phyloP scores from a whole-genome alignment of 2,797 vertebrate species.

The Anabacerthia variegaticeps region DNA sequence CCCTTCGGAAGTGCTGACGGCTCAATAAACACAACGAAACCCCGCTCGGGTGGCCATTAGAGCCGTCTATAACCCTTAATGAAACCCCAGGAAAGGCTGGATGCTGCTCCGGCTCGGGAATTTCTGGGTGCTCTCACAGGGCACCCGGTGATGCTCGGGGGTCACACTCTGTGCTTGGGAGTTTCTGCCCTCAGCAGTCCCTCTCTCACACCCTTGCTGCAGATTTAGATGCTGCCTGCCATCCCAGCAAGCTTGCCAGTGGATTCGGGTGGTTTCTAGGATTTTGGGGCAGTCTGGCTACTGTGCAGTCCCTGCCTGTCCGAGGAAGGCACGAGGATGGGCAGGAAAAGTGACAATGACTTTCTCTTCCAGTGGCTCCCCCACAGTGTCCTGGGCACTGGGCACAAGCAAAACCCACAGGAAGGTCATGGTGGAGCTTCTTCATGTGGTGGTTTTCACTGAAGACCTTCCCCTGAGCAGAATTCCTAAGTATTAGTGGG shows the following conservation, averaged over 20 bases:
- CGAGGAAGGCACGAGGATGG: background rate
- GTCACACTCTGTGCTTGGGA: rapidly evolving
- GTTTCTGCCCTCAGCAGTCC: rapidly evolving
- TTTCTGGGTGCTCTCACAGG: background rate
- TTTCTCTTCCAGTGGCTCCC: background rate
- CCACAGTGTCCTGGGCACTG: rapidly evolving
- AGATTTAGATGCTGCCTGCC: background rate
- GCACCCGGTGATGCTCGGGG: background rate
- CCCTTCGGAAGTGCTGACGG: background rate
- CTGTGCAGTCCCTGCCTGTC: background rate
- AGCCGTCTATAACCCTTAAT: background rate
- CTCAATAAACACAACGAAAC: background rate
- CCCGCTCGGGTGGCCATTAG: rapidly evolving
- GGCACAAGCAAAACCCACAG: background rate
- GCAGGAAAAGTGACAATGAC: background rate
- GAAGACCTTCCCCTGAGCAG: background rate
- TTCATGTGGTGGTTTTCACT: rapidly evolving
- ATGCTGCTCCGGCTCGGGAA: background rate
- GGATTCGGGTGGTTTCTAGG: background rate
- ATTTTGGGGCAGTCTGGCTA: background rate
- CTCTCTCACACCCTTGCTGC: background rate
- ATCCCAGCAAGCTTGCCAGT: background rate
- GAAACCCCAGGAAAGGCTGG: background rate
- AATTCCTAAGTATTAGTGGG: background rate
- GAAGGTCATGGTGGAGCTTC: background rate